Conservation (phyloP, 2,888 invertebrate species). For the Spilosoma lubricipeda region DNA sequence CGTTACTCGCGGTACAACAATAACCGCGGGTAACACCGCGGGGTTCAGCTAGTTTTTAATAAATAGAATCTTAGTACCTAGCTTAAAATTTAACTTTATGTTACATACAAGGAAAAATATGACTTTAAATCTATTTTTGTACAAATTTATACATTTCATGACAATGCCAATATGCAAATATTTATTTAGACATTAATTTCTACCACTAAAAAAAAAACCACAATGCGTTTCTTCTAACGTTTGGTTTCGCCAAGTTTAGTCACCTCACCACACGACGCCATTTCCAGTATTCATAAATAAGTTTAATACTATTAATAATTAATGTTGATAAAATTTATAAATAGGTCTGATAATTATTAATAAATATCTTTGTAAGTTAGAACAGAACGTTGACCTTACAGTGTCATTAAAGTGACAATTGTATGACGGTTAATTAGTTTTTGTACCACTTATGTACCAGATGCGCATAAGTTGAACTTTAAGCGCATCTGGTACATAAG, state of each 20-base stretch:
- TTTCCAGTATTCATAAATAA: background rate
- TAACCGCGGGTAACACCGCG: too few species aligned
- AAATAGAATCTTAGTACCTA: background rate
- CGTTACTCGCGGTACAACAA: too few species aligned
- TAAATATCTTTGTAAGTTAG: background rate
- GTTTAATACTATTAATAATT: background rate
- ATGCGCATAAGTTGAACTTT: background rate
- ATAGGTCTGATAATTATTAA: background rate
- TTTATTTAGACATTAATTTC: background rate
- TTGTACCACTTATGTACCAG: background rate
- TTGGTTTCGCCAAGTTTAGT: too few species aligned
- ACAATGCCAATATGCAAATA: background rate
- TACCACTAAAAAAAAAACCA: background rate
- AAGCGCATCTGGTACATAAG: background rate
- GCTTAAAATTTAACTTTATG: background rate
- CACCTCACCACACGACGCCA: background rate
- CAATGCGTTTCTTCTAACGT: too few species aligned
- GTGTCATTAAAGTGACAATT: background rate
- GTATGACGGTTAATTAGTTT: background rate
- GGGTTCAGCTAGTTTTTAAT: too few species aligned
- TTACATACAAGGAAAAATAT: background rate
- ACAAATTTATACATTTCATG: background rate
- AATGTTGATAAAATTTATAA: background rate
- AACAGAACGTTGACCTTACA: background rate
- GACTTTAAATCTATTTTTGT: constrained; percentile 4